Evolutionary conservation across 2,888 invertebrate species (phyloP).

Genomic region (Lasius platythorax): DNA sequence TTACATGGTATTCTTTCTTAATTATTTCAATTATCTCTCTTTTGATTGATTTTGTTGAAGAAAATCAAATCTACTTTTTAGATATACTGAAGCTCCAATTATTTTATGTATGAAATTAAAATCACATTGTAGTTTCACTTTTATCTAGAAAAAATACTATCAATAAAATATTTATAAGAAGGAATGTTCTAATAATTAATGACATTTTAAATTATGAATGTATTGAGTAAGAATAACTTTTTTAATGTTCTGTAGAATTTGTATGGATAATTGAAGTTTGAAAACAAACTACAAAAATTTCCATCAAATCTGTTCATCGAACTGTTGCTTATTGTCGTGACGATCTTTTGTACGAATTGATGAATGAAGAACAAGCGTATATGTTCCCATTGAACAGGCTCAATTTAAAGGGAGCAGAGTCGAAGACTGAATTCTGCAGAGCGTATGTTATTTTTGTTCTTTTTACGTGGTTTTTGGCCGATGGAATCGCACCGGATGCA

Average conservation of each 20-base stretch:
- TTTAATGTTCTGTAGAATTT: neutral
- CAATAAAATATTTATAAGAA: neutral
- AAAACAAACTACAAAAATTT: neutral
- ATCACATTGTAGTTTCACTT: neutral
- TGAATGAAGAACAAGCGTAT: constrained; percentile 1
- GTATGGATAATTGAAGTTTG: neutral
- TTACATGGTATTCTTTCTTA: constrained; percentile 31
- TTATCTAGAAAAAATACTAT: neutral
- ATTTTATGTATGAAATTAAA: constrained; percentile 1
- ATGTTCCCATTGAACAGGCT: constrained; percentile 2
- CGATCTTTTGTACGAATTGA: constrained; percentile 21
- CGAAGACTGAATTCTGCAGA: neutral
- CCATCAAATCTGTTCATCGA: neutral
- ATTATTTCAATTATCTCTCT: constrained; percentile 21
- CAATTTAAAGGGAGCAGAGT: constrained; percentile 21
- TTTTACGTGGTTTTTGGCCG: constrained; percentile 30
- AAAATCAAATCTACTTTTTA: neutral
- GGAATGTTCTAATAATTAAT: neutral
- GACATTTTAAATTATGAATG: neutral
- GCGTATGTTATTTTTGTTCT: constrained; percentile 15
- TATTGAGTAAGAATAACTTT: neutral
- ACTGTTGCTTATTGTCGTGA: neutral
- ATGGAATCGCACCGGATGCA: constrained; percentile 15
- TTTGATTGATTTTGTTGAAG: neutral
- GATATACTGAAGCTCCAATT: neutral